Evolutionary conservation across 53 echinoderm and acorn worm genomes (phyloP), one percentile per base, ranked within the genome.

Genomic region (Arbacia lixula): DNA sequence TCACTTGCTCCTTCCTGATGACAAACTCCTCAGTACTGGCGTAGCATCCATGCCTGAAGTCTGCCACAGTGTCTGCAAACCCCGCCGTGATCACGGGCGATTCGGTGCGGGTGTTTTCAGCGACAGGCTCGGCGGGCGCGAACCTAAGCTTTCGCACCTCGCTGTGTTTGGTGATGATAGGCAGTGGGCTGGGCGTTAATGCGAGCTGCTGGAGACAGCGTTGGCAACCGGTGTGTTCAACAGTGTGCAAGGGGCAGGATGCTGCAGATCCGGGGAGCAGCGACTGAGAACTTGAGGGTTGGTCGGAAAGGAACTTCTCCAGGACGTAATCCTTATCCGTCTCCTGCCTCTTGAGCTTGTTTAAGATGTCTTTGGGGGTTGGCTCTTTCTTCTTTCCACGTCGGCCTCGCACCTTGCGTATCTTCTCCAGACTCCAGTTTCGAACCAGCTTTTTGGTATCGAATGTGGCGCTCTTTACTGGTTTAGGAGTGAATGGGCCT

Each of bases 1-100:
- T 93, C 11, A 93, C 69, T 6, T 93, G 90, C 36, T 93, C 93
- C 38, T 93, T 93, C 17, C 87, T 49, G 35, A 93, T 87, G 33
- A 93, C 87, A 72, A 93, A 93, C 27, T 90, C 84, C 17, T 76
- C 43, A 3, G 80, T 87, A 2, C 90, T 84, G 27, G 52, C 63
- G 38, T 78, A 46, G 60, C 93, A 93, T 10, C 69, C 29, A 22
- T 85, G 54, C 27, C 58, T 56, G 64, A 92, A 92, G 50, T 88
- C 85, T 0, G 60, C 0, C 38, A 60, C 42, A 14, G 67, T 72
- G 26, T 61, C 85, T 22, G 85, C 85, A 26, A 56, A 85, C 1
- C 72, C 72, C 5, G 42, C 28, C 2, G 75, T 60, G 6, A 4
- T 30, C 14, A 17, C 30, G 17, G 38, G 21, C 22, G 60, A 36